Evolutionary conservation across 2,888 invertebrate species (phyloP).

Genomic region (Aspidapion aeneum): DNA sequence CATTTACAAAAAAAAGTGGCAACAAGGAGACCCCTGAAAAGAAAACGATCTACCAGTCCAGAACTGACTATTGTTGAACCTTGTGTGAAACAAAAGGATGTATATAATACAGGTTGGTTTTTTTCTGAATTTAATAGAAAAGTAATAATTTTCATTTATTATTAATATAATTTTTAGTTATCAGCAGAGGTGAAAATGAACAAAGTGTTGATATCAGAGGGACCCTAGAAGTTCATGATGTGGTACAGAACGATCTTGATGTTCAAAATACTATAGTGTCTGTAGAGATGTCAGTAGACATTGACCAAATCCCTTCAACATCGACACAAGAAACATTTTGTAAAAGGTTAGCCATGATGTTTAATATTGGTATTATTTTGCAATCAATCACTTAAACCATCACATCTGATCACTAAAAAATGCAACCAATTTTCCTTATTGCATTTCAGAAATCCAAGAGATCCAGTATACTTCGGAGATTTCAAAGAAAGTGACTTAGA

Average conservation of each 20-base stretch:
- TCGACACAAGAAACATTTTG: too few relatives aligned
- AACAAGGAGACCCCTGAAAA: not conserved
- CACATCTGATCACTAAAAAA: not conserved
- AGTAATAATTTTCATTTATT: not conserved
- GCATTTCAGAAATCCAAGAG: conserved; percentile 5
- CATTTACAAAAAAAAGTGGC: not conserved
- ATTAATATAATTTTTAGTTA: not conserved
- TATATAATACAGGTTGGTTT: not conserved
- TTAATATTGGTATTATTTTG: not conserved
- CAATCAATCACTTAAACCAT: too few relatives aligned
- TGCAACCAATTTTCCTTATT: not conserved
- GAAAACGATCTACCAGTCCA: not conserved
- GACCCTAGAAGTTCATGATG: not conserved
- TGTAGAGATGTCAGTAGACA: not conserved
- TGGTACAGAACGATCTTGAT: not conserved
- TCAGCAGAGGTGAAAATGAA: not conserved
- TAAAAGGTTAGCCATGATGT: not conserved
- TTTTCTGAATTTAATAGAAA: not conserved
- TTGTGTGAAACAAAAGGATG: not conserved
- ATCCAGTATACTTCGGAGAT: conserved; percentile 12
- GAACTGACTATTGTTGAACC: too few relatives aligned
- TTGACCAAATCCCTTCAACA: not conserved
- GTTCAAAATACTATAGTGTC: not conserved
- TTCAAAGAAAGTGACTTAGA: conserved; percentile 10
- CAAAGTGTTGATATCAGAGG: not conserved